These are phyloP conservation scores for Druon quercuslanigerum DNA, from an alignment of 1,140 invertebrate species.

Conservation along the genomic window DNA sequence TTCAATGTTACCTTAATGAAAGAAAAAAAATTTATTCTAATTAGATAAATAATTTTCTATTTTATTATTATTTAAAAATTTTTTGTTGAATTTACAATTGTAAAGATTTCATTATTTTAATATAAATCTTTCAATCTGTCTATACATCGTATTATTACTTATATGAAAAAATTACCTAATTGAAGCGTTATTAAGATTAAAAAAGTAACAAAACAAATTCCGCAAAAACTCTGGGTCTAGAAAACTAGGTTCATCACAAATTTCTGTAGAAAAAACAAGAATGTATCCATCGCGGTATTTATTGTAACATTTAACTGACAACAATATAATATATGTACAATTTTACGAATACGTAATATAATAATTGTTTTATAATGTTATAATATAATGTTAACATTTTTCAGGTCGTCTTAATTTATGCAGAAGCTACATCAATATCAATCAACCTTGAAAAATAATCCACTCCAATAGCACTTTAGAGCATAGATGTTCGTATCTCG, in stretches of 20 bases:
- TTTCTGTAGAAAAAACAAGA: background rate
- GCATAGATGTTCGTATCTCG: conserved; percentile 23
- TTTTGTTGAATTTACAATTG: no score
- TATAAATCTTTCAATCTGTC: no score
- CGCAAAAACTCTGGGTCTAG: background rate
- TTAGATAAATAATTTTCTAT: no score
- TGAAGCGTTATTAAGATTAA: no score
- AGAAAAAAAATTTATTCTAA: no score
- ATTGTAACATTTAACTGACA: conserved; percentile 75
- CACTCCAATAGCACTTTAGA: conserved; percentile 47
- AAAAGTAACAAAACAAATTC: no score
- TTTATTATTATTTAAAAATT: no score
- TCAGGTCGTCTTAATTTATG: conserved; percentile 51
- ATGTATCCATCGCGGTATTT: conserved; percentile 67
- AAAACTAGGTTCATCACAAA: conserved; percentile 2
- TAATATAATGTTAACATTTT: conserved; percentile 48
- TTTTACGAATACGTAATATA: conserved; percentile 61
- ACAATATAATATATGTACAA: conserved; percentile 70
- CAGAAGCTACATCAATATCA: conserved; percentile 53
- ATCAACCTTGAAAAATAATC: conserved; percentile 38
- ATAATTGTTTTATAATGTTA: conserved; percentile 49
- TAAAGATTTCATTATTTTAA: no score
- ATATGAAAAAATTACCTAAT: no score
- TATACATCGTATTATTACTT: no score
- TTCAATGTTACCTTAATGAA: no score